Conservation (phyloP, 2,797 vertebrate genomes). For the Sylvilagus floridanus region DNA sequence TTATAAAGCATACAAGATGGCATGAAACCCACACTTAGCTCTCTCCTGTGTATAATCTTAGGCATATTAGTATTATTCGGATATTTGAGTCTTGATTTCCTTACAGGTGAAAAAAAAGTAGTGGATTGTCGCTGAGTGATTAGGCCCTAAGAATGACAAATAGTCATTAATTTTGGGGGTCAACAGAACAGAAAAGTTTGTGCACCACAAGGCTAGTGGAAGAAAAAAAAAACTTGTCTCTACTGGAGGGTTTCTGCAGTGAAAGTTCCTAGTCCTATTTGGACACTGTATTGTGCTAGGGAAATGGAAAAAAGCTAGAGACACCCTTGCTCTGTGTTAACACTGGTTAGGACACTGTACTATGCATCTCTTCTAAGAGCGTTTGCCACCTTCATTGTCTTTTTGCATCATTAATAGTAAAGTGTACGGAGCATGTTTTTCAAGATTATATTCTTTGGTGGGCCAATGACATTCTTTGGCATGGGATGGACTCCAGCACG, state of each 20-base stretch:
- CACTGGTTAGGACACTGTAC: not conserved
- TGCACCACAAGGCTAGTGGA: not conserved
- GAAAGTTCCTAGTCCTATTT: not conserved
- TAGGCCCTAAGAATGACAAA: not conserved
- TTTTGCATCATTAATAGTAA: not conserved
- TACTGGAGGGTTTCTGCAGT: not conserved
- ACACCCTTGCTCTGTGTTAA: not conserved
- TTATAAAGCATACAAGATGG: not conserved
- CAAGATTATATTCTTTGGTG: not conserved
- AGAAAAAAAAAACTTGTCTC: not conserved
- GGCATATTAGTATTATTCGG: not conserved
- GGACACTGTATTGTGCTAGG: not conserved
- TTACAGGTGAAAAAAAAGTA: not conserved
- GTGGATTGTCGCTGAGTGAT: not conserved
- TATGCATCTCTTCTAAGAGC: not conserved
- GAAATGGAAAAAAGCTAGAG: not conserved
- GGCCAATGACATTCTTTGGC: not conserved
- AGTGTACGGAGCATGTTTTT: not conserved
- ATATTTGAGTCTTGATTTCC: not conserved
- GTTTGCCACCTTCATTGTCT: too few species aligned
- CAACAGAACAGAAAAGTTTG: not conserved
- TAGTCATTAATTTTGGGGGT: not conserved
- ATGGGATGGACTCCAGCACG: not conserved
- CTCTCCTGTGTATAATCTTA: not conserved
- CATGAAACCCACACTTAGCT: not conserved